Conservation (phyloP, 2,113 vertebrate species). For the Stigmatopora argus region DNA sequence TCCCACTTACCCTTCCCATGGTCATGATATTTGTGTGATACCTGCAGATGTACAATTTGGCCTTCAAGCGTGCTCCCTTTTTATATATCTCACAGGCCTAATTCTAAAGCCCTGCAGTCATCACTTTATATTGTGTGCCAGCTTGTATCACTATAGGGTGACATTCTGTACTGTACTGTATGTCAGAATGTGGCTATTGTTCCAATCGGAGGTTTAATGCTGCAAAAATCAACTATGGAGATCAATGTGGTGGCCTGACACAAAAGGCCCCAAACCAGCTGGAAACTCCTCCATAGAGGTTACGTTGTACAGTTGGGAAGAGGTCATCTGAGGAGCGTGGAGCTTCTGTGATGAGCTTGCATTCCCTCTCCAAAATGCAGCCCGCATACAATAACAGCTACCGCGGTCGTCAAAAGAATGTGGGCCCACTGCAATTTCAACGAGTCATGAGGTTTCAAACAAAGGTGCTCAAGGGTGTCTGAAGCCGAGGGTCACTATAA, state of each 20-base stretch:
- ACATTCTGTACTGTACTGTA: conserved; percentile 23
- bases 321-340: not conserved
- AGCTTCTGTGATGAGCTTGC: conserved; percentile 14
- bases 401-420: conserved; percentile 33
- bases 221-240: conserved; percentile 5
- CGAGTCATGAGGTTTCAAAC: conserved; percentile 58
- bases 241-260: not conserved
- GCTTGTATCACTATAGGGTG: conserved; percentile 27
- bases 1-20: conserved; percentile 63
- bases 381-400: conserved; percentile 36
- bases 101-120: conserved; percentile 52
- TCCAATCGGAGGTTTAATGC: conserved; percentile 18
- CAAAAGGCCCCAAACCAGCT: conserved; percentile 2
- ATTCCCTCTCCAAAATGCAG: conserved; percentile 2
- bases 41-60: conserved; percentile 46
- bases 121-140: conserved; percentile 54
- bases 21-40: conserved; percentile 33
- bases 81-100: conserved; percentile 52
- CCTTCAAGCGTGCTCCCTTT: conserved; percentile 42
- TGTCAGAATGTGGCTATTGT: conserved; percentile 32
- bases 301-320: not conserved
- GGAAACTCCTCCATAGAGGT: not conserved
- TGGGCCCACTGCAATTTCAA: conserved; percentile 36
- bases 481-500: conserved; percentile 44
- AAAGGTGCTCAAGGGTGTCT: conserved; percentile 38